These are phyloP conservation scores for Cercopithecus diana DNA, from an alignment of 2,797 vertebrate species.

Conservation along the genomic window DNA sequence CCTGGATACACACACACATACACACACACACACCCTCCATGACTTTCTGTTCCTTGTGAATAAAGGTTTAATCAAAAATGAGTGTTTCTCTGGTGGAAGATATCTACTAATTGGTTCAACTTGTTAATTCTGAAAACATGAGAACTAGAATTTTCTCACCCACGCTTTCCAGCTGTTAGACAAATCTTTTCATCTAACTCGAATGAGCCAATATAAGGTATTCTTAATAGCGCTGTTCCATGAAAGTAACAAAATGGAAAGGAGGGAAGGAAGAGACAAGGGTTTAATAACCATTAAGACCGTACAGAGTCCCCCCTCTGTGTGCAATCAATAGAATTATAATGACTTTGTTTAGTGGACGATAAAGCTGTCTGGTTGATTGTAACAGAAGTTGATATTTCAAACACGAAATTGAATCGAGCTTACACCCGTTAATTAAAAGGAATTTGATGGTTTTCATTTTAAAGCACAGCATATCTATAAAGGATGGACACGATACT, in stretches of 20 bases:
- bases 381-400: not conserved
- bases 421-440: not conserved
- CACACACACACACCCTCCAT: not conserved
- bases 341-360: not conserved
- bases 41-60: not conserved
- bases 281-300: not conserved
- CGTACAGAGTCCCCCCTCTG: not conserved
- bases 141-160: slow-evolving; percentile 35
- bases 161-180: not conserved
- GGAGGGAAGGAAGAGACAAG: not conserved
- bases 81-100: not conserved
- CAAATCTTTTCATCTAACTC: not conserved
- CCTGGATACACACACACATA: not conserved
- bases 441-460: not conserved
- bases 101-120: not conserved
- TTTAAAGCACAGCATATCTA: not conserved
- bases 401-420: not conserved
- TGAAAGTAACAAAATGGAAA: slow-evolving; percentile 4
- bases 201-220: not conserved
- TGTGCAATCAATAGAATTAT: not conserved
- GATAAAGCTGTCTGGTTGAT: not conserved
- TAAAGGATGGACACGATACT: not conserved
- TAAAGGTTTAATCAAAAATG: not conserved
- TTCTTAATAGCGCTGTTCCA: not conserved
- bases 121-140: slow-evolving; percentile 21